These are phyloP conservation scores for Cladorhizidae sp. DNA, from an alignment of 37 sponge, comb jelly and placozoan genomes.

Conservation along the genomic window DNA sequence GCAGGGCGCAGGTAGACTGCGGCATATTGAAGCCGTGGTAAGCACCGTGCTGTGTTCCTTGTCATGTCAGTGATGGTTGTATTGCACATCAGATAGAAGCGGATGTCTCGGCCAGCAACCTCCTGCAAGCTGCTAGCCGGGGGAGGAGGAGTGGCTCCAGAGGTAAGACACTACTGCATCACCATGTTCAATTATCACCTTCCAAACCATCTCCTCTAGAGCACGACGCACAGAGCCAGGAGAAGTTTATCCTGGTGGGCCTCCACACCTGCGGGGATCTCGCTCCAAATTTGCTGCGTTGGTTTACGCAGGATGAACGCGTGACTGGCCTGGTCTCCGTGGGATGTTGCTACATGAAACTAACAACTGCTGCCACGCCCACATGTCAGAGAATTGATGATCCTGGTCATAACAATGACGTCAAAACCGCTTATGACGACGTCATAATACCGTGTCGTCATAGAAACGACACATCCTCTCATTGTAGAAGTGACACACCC, in stretches of 20 bases:
- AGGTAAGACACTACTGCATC: background rate
- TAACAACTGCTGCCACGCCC: slow-evolving; percentile 3
- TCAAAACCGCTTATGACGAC: background rate
- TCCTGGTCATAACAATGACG: background rate
- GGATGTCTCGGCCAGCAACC: background rate
- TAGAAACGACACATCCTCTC: too few relatives aligned
- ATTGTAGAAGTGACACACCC: too few relatives aligned
- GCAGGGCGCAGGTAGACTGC: slow-evolving; percentile 8
- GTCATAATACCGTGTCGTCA: background rate
- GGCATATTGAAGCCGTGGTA: slow-evolving; percentile 22
- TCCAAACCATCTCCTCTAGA: too few relatives aligned
- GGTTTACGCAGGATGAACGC: slow-evolving; percentile 38
- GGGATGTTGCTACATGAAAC: slow-evolving; percentile 90
- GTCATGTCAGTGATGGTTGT: background rate
- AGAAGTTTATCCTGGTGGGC: slow-evolving; percentile 51
- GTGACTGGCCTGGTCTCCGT: slow-evolving; percentile 63
- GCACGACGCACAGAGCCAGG: background rate
- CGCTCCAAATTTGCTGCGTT: slow-evolving; percentile 62
- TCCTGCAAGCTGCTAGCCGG: background rate
- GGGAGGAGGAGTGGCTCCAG: background rate
- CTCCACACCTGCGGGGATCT: slow-evolving; percentile 87
- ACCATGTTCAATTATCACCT: background rate
- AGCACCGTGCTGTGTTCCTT: background rate
- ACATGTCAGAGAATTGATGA: background rate
- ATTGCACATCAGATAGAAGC: slow-evolving; percentile 11